These are phyloP conservation scores for Exaiptasia diaphana DNA, from an alignment of 64 coral and sea anemone genomes.

Conservation along the genomic window DNA sequence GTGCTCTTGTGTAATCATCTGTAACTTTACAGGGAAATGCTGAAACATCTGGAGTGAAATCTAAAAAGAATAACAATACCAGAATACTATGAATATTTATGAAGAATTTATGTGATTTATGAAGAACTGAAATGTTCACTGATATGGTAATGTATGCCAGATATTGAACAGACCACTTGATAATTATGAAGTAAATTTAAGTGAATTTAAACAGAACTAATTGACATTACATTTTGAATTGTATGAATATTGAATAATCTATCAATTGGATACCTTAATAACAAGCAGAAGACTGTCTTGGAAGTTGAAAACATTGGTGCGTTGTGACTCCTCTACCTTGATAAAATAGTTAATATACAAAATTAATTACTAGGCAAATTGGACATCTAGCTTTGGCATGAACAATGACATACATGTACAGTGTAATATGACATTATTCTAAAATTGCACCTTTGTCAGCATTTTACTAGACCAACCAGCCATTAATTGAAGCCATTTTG, in stretches of 20 bases:
- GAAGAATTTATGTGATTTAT: no score
- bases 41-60: neutral
- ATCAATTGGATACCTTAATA: constrained; percentile 15
- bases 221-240: no score
- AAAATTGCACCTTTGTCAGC: neutral
- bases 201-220: no score
- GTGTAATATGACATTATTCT: no score
- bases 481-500: neutral
- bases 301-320: neutral
- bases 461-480: neutral
- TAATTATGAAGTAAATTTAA: no score
- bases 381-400: neutral
- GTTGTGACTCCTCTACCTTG: neutral
- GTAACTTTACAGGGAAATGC: neutral
- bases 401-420: neutral
- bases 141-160: no score
- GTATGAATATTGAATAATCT: no score
- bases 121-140: no score
- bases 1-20: neutral
- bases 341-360: neutral
- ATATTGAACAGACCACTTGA: no score
- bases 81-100: no score
- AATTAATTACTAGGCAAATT: neutral
- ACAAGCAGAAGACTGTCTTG: neutral
- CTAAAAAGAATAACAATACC: neutral